A percentile compares a stretch with the other conserved stretches of the same genome.
phyloP scores from a whole-genome alignment of 1,140 invertebrate species.

The Cydia fagiglandana region DNA sequence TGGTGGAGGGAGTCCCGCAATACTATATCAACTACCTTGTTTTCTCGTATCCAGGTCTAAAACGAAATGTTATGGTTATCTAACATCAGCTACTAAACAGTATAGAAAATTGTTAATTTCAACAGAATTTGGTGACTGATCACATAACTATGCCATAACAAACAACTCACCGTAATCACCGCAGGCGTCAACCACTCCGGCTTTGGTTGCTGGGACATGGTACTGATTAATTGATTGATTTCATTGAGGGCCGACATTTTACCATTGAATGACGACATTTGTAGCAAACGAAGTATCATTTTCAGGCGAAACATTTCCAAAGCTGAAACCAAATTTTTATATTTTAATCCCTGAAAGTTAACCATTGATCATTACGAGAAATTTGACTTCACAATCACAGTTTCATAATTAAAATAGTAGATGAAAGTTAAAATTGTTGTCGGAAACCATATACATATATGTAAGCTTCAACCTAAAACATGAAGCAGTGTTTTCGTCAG shows the following conservation, averaged over 20 bases:
- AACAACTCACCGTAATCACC: constrained; percentile 90
- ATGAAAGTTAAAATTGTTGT: background rate
- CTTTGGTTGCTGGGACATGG: constrained; percentile 94
- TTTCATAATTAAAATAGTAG: background rate
- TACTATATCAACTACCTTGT: constrained; percentile 97
- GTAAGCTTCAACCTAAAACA: background rate
- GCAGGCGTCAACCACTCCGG: constrained; percentile 97
- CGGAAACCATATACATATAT: background rate
- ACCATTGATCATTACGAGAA: background rate
- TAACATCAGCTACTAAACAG: background rate
- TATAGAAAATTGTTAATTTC: background rate
- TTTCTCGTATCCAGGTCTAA: constrained; percentile 98
- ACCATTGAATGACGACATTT: constrained; percentile 99
- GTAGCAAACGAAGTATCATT: constrained; percentile 96
- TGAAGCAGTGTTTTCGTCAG: background rate
- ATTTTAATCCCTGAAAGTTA: background rate
- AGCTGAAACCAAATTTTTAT: constrained; percentile 84
- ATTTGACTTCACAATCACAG: background rate
- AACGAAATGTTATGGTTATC: constrained; percentile 37
- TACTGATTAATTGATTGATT: constrained; percentile 98
- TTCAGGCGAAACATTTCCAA: constrained; percentile 97
- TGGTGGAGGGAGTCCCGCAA: constrained; percentile 97
- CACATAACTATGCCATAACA: background rate
- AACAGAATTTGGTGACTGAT: background rate
- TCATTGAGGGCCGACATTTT: constrained; percentile 99